Base-by-base conservation (phyloP, 2,888 invertebrate genomes). In the Ophonus ardosiacus region DNA sequence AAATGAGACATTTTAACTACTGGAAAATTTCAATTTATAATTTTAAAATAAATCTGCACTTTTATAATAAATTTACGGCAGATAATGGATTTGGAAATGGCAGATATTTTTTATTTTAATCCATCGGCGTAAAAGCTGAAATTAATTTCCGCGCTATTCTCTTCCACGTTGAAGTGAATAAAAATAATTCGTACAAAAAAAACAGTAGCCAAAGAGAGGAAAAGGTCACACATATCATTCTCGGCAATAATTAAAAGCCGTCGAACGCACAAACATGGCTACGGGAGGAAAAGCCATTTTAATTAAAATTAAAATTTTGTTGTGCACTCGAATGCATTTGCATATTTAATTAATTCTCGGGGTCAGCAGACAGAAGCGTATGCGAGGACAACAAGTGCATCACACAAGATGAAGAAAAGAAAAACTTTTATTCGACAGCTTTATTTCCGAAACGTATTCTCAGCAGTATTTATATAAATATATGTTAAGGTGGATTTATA, bases 241-340 rank as follows among this genome's bases (percentile, higher is more conserved):
- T 68, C 68, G 68, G 7, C 15, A 68, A 68, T 68, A 68, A 68
- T 68, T 68, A 68, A 68, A 68, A 68, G 31, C 68, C 68, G 38
- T 68, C 68, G 68, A 68, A 40, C 68, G 38, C 68, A 68, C 31
- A 15, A 68, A 6, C 68, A 63, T 17, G 13, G 63, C 13, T 24
- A 63, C 43, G 40, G 51, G 31, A 31, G 71, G 43, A 43, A 43
- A 40, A n/a, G 71, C 71, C 7, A 78, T 57, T 74, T 74, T 43
- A 74, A 78, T 78, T 78, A 56, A 78, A 78, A 57, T 56, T 78
- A 57, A 78, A 57, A 78, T 78, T 78, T 78, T 78, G 78, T 78
- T 78, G 24, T 57, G 78, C 78, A 31, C 57, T 78, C 21, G 51
- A 74, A 13, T 74, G 78, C 78, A 57, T 78, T 78, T 78, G 56